These are phyloP conservation scores for Mesorhabditis sp. DNA, from an alignment of 2,888 invertebrate species.

Conservation along the genomic window DNA sequence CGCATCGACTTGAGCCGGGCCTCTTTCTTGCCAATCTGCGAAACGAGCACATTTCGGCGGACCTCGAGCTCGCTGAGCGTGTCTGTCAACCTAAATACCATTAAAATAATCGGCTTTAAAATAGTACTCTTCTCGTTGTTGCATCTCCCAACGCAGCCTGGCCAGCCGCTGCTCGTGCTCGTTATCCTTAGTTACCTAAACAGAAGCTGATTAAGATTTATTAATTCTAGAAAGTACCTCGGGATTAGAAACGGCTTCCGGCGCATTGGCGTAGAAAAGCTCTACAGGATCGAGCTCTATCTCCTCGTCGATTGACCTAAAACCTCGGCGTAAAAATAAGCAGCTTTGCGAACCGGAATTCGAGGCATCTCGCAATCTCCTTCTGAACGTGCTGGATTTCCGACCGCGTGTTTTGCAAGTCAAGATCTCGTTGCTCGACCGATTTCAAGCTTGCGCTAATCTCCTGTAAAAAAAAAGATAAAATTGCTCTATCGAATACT, in stretches of 20 bases:
- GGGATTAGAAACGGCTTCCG: constrained; percentile 19
- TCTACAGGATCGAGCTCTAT: constrained; percentile 39
- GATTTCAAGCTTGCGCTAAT: no score
- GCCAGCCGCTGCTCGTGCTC: constrained; percentile 41
- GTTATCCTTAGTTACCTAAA: constrained; percentile 22
- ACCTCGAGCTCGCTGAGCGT: constrained; percentile 41
- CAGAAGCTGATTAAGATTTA: background rate
- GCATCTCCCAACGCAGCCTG: constrained; percentile 36
- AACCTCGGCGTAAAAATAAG: background rate
- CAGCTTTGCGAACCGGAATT: constrained; percentile 25
- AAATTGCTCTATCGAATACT: no score
- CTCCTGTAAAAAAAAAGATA: no score
- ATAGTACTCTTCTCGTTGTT: constrained; percentile 33
- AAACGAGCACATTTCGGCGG: constrained; percentile 35
- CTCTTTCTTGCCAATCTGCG: constrained; percentile 47
- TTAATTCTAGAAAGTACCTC: constrained; percentile 9
- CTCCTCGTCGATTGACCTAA: constrained; percentile 23
- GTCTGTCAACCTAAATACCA: constrained; percentile 28
- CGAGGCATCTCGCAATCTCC: constrained; percentile 40
- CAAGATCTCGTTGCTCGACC: constrained; percentile 39
- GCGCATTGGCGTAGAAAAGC: constrained; percentile 36
- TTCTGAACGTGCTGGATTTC: constrained; percentile 47
- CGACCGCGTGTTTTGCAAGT: constrained; percentile 39
- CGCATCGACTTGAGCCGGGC: constrained; percentile 19
- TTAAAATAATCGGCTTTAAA: background rate